A percentile compares a stretch with the other conserved stretches of the same genome.
Conservation (phyloP, 2,113 vertebrate species). For the Anguilla japonica region DNA sequence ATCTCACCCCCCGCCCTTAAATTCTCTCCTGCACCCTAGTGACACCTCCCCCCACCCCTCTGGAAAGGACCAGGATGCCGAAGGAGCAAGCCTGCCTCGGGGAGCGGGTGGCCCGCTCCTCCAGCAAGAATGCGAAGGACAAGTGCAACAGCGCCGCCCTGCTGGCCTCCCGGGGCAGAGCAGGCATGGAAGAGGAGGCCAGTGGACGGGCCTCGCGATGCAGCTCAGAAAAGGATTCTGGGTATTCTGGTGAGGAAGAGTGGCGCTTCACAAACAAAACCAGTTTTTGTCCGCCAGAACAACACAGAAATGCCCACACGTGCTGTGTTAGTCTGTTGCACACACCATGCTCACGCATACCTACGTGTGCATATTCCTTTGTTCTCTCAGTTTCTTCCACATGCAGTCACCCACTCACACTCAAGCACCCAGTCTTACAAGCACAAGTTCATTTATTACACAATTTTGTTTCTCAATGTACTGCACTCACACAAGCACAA, state of each 20-base stretch:
- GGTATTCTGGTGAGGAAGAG: constrained; percentile 64
- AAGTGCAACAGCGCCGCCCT: constrained; percentile 59
- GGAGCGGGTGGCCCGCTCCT: constrained; percentile 30
- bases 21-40: constrained; percentile 7
- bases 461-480: no score
- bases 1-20: neutral
- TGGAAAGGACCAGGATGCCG: constrained; percentile 54
- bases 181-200: constrained; percentile 26
- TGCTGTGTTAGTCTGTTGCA: no score
- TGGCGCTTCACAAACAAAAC: neutral
- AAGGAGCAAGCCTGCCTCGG: constrained; percentile 45
- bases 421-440: no score
- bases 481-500: no score
- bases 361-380: no score
- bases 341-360: no score
- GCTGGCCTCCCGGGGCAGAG: constrained; percentile 41
- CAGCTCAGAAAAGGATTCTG: constrained; percentile 71
- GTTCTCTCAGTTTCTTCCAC: no score
- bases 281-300: no score
- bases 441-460: no score
- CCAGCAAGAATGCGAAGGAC: constrained; percentile 62
- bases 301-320: no score
- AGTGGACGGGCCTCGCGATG: constrained; percentile 48
- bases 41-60: neutral
- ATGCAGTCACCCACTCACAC: no score